Percentiles rank a stretch among this genome's conserved stretches.
These are phyloP conservation scores for Lithophane socia DNA, from an alignment of 2,888 invertebrate genomes.

Conservation along the genomic window DNA sequence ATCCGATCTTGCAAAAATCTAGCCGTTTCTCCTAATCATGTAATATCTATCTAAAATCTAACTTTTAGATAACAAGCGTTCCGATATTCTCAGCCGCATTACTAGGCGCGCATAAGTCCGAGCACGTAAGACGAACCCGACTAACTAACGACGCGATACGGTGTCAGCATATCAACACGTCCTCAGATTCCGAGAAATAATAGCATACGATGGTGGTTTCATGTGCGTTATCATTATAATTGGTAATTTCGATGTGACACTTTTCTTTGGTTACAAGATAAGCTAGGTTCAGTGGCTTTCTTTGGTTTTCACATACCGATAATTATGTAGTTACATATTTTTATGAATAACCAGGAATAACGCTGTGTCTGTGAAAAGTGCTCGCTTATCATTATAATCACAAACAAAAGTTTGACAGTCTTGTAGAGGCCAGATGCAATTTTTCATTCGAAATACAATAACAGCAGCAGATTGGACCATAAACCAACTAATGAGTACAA, in stretches of 20 bases:
- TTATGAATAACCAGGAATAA: too few relatives aligned
- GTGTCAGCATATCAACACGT: constrained; percentile 68
- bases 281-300: not conserved
- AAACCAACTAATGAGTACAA: too few relatives aligned
- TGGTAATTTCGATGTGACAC: constrained; percentile 52
- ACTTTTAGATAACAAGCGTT: constrained; percentile 42
- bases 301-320: not conserved
- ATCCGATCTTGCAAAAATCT: constrained; percentile 1
- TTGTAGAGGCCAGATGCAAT: too few relatives aligned
- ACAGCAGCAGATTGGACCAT: too few relatives aligned
- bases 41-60: constrained; percentile 32
- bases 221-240: constrained; percentile 57
- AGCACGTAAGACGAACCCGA: constrained; percentile 51
- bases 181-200: constrained; percentile 70
- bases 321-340: too few relatives aligned
- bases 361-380: too few relatives aligned
- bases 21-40: not conserved
- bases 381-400: too few relatives aligned
- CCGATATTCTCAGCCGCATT: constrained; percentile 21
- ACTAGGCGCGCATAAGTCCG: constrained; percentile 41
- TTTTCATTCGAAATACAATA: too few relatives aligned
- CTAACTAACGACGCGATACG: constrained; percentile 51
- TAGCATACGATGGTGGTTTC: constrained; percentile 56
- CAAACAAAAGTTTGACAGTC: too few relatives aligned
- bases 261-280: constrained; percentile 28